Evolutionary conservation across 1,140 invertebrate genomes (phyloP), one percentile per base, ranked within the genome.

Genomic region (Lamellibrachia luymesi): DNA sequence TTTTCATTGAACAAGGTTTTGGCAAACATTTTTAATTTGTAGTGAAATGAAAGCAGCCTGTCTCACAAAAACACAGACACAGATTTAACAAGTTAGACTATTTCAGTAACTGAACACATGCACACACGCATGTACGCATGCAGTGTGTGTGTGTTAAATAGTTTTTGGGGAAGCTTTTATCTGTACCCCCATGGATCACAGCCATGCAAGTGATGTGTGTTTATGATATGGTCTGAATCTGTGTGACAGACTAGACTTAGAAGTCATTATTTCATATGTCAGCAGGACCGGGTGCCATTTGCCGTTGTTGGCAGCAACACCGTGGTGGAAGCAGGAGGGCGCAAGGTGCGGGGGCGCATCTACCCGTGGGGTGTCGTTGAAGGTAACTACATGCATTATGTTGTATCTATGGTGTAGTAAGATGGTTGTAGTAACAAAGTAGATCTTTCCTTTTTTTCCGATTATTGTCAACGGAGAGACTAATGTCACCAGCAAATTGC

Each of bases 341-440:
- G 95, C 92, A 95, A 98, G 93, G 98, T 98, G 49, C 94, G 98
- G 93, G 99, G 98, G 13, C 97, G 99, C 5, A 98, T 99, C 95
- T 99, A 99, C 97, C 99, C 99, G 0, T 99, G 99, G 99, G 99
- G 99, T 27, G 98, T 99, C 89, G 99, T 99, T 2, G 99, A 99
- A 97, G 95, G 96, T 96, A 93, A 91, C 25, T 10, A 4, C 7
- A 17, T 80, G 13, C 13, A 56, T 56, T 6, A 7, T 56, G 52
- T 1, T 7, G 64, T 80, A 80, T 80, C 64, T 80, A 22, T 10
- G 64, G 4, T 80, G 13, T 56, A 80, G 25, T 22, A 80, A 80
- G 13, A 80, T 10, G 17, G 25, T 22, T 22, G 17, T 80, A 22
- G 6, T 22, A 80, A 80, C 25, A 4, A 80, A 80, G 64, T 6